Evolutionary conservation across 2,797 vertebrate species (phyloP), one percentile per base, ranked within the genome.

Genomic region (Eupleurogrammus muticus): DNA sequence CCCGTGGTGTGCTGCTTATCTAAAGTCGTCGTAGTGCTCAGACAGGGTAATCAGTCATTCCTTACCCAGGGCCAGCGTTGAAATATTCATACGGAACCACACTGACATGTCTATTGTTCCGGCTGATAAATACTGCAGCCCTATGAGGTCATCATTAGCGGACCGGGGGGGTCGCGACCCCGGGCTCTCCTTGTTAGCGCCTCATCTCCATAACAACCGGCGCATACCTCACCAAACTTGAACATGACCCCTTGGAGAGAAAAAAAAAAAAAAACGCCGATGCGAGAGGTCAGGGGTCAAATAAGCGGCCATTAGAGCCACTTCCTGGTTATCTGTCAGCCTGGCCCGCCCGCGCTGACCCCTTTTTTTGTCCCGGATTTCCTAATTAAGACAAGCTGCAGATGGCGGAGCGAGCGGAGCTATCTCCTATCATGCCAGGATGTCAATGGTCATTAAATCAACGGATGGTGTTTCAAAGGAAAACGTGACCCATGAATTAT

Each of bases 321-420:
- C 93, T 95, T 96, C 95, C 94, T 96, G 90, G 91, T 93, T 95
- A 94, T 95, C 94, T 93, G 92, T 84, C 53, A 93, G 94, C 95
- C n/a, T 89, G 91, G 90, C 89, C 90, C 83, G 90, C 92, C 78
- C 23, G 84, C 84, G 82, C 89, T 95, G 94, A 96, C 95, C 95
- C 87, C 75, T 70, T 69, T 34, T 69, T 34, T 87, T 93, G 94
- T 95, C 94, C 93, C 86, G 93, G 90, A 73, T 81, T 81, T 73
- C 66, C 79, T 84, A 75, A 86, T 86, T 83, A 87, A 78, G 73
- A 86, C 32, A 49, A 87, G 78, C 71, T 86, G 78, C 77, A 89
- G 71, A 86, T 86, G 83, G 83, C 32, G 24, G 50, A 73, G 64
- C 12, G 24, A 79, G 67, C 35, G 5, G 20, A 70, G 71, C 75